phyloP scores from a whole-genome alignment of 2,797 vertebrate genomes.

The Poeciliopsis presidionis region DNA sequence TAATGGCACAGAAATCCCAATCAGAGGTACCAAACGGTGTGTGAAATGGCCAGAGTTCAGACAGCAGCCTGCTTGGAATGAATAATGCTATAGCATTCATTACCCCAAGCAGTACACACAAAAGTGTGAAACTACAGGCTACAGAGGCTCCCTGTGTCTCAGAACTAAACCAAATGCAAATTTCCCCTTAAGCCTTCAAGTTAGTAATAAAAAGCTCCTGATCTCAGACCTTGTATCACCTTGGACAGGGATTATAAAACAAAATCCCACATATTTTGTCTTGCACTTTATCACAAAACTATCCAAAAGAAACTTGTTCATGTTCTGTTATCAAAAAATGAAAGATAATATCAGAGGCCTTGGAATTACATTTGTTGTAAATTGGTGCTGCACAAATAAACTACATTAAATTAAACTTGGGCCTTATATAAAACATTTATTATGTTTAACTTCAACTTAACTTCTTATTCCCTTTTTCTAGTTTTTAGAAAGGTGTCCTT shows the following conservation, averaged over 20 bases:
- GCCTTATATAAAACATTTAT: background rate
- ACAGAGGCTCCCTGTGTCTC: slow-evolving; percentile 21
- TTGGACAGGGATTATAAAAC: slow-evolving; percentile 14
- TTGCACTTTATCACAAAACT: background rate
- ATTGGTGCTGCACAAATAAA: background rate
- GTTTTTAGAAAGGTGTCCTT: background rate
- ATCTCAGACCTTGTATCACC: slow-evolving; percentile 21
- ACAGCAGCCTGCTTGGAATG: slow-evolving; percentile 48
- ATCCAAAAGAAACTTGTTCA: background rate
- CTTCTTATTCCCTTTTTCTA: background rate
- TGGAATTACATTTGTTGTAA: background rate
- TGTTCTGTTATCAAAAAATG: background rate
- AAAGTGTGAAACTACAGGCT: slow-evolving; percentile 25
- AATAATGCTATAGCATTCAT: slow-evolving; percentile 52
- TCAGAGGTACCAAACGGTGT: slow-evolving; percentile 58
- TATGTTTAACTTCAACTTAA: background rate
- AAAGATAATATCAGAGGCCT: slow-evolving; percentile 2
- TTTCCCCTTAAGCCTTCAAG: slow-evolving; percentile 27
- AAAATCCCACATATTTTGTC: background rate
- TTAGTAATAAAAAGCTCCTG: slow-evolving; percentile 19
- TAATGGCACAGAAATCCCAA: slow-evolving; percentile 55
- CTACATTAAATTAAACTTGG: background rate
- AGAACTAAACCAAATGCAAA: slow-evolving; percentile 20
- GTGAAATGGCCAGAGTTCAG: slow-evolving; percentile 66
- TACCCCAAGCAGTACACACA: slow-evolving; percentile 29